Evolutionary conservation across 2,113 vertebrate genomes (phyloP), one percentile per base, ranked within the genome.

Genomic region (Microtus richardsoni): DNA sequence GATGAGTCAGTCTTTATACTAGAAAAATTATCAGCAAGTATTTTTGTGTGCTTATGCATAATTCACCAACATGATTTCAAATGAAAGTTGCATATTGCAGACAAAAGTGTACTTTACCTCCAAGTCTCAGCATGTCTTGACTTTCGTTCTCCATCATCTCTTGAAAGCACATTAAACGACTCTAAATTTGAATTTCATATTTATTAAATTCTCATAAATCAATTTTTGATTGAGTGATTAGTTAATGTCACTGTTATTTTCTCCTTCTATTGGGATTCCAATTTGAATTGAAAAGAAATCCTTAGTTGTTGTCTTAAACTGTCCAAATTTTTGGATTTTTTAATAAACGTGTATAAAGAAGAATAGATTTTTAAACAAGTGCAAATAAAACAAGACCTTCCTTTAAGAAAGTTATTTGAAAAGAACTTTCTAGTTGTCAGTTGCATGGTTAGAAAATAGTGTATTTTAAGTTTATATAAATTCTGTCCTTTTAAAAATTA

Each of bases 201-300:
- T 86, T 93, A 80, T 94, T 97, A 92, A 92, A 97, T 95, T 93
- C 41, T 78, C 92, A 95, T 90, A 93, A 97, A 95, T 96, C 96
- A 97, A 52, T 96, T 97, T 96, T 97, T 97, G 93, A 96, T 94
- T 91, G 90, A 95, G 58, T 97, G 95, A 95, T 96, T 96, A 94
- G 83, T 96, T 95, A 96, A 93, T 89, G 66, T 92, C 80, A 78
- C 66, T 86, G 44, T 39, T 95, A 93, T 92, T 92, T 93, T 54
- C 60, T 41, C 22, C 39, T 93, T 91, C 83, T 96, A 33, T 92
- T 85, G 71, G 39, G 33, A 92, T 91, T 96, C n/a, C 52, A 85
- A 44, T 92, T 93, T 96, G 73, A 85, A 94, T 68, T 52, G 30
- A 47, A 95, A 58, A 93, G 89, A 94, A 91, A 52, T 73, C 6